Base-by-base conservation (phyloP, 2,797 vertebrate genomes). In the Mormyrops attenuatus region DNA sequence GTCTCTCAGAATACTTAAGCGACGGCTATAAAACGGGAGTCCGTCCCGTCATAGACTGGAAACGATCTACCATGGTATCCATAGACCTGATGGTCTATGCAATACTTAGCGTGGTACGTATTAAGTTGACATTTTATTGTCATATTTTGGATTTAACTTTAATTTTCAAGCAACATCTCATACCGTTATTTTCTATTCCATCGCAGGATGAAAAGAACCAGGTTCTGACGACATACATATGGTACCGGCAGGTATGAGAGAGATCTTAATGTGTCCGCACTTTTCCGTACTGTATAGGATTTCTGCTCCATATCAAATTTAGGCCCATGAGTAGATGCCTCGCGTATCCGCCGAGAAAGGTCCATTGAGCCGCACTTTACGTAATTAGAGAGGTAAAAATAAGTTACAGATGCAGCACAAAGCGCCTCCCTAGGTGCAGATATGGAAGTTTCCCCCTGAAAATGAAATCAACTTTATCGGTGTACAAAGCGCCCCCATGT, bases 201-300 rank as follows among this genome's bases (percentile, higher is more conserved):
- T 34, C 22, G 57, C 92, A 97, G 96, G 96, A 97, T 85, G 96
- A 97, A 92, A 97, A 97, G 92, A 97, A 97, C 85, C 96, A 97
- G 91, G 96, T 97, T 4, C 91, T 97, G 91, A 97, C 96, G 89
- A 96, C 96, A 5, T 97, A 97, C 85, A 95, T 97, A 92, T 97
- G 96, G 96, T 97, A 97, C 90, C 94, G 96, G 55, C 96, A 97
- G 96, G 96, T 96, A 92, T 63, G 87, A 11, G 34, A 73, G 8
- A 5, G 47, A 15, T 9, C 52, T 57, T 22, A 77, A 22, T 86
- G 15, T 89, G 38, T 84, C 11, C 60, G 20, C 17, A 38, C 53
- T 50, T 13, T 50, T 7, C 52, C 85, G 44, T 34, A 52, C 52
- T 1, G 53, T 85, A 60, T 86, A 89, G 47, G n/a, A 53, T 89